phyloP scores from a whole-genome alignment of 2,888 invertebrate species.

The Nomada flava region DNA sequence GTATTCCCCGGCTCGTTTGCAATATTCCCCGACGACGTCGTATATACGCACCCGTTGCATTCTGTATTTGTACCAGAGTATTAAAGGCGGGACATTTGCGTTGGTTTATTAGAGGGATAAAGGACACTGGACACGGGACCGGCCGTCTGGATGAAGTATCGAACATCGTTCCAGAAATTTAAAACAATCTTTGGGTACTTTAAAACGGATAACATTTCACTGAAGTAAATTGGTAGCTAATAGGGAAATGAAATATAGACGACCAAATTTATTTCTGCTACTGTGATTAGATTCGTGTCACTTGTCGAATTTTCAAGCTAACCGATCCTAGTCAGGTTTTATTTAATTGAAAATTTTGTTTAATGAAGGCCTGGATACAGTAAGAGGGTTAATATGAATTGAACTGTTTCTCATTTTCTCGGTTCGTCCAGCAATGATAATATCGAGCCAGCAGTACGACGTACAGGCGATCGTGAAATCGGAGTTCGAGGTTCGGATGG shows the following conservation, averaged over 20 bases:
- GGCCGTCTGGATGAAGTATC: too few species aligned
- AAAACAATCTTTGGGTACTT: too few species aligned
- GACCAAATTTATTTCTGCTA: too few species aligned
- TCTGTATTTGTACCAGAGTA: conserved; percentile 15
- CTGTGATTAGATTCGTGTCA: too few species aligned
- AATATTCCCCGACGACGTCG: conserved; percentile 31
- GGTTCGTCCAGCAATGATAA: conserved; percentile 91
- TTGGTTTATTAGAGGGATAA: background rate
- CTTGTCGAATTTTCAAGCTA: too few species aligned
- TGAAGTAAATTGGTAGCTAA: too few species aligned
- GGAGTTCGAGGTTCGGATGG: conserved; percentile 92
- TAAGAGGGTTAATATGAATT: background rate
- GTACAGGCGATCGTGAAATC: conserved; percentile 88
- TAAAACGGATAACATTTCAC: too few species aligned
- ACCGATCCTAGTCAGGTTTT: too few species aligned
- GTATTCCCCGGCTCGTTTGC: conserved; percentile 33
- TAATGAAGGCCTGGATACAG: background rate
- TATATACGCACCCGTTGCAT: conserved; percentile 14
- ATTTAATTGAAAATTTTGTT: too few species aligned
- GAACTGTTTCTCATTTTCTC: background rate
- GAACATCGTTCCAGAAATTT: too few species aligned
- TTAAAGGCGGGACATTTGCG: background rate
- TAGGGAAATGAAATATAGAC: too few species aligned
- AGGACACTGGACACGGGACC: too few species aligned
- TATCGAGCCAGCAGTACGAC: conserved; percentile 92